Percentiles rank a stretch among this genome's conserved stretches.
phyloP scores from a whole-genome alignment of 2,888 invertebrate genomes.

The Gibbula magus region DNA sequence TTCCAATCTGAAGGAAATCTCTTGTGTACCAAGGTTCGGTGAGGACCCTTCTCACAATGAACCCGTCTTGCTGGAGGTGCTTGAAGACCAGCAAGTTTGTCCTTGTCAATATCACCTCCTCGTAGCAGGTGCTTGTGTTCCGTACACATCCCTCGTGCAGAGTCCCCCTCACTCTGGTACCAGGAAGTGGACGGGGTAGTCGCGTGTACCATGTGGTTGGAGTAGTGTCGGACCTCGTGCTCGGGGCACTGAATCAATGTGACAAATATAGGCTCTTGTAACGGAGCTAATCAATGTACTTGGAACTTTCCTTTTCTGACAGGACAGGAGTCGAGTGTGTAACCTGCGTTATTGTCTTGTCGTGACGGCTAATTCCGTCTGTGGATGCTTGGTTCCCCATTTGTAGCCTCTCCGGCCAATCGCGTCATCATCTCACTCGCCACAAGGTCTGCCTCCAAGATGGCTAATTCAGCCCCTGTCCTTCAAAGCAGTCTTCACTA shows the following conservation, averaged over 20 bases:
- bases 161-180: too few relatives aligned
- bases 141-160: too few relatives aligned
- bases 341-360: conserved; percentile 21
- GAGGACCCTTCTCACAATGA: conserved; percentile 16
- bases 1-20: conserved; percentile 4
- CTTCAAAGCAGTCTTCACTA: not conserved
- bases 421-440: not conserved
- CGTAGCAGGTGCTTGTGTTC: not conserved
- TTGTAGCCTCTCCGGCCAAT: conserved; percentile 10
- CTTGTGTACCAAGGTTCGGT: conserved; percentile 1
- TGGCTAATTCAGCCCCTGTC: not conserved
- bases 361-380: conserved; percentile 11
- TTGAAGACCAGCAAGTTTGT: not conserved
- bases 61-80: not conserved
- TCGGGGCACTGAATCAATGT: conserved; percentile 20
- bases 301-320: not conserved
- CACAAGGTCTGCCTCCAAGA: conserved; percentile 16
- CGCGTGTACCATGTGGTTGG: not conserved
- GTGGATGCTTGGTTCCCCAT: not conserved
- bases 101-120: conserved; percentile 7
- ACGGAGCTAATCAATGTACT: not conserved
- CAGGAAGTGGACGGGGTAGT: too few relatives aligned
- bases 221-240: not conserved
- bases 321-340: conserved; percentile 9
- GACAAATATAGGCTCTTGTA: conserved; percentile 14